Evolutionary conservation across 2,888 invertebrate genomes (phyloP).

Genomic region (Pocota personata): DNA sequence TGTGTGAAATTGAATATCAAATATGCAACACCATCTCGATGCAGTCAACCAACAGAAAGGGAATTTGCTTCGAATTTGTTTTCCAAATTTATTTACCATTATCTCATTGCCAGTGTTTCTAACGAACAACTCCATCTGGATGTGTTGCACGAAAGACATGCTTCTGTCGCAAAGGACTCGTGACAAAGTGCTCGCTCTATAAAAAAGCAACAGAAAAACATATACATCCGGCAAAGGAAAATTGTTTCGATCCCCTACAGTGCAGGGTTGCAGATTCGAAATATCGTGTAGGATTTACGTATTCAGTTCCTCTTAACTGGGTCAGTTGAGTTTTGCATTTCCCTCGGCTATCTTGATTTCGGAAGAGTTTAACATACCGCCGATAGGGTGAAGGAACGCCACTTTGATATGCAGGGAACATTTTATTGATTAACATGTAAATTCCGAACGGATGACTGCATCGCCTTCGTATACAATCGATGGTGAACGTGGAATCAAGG

Average conservation of each 20-base stretch:
- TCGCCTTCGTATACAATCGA: slow-evolving; percentile 11
- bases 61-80: not conserved
- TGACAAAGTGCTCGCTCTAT: slow-evolving; percentile 47
- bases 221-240: slow-evolving; percentile 16
- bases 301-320: slow-evolving; percentile 25
- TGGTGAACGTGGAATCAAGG: slow-evolving; percentile 7
- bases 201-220: slow-evolving; percentile 35
- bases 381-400: not conserved
- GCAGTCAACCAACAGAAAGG: not conserved
- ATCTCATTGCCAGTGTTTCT: not conserved
- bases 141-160: slow-evolving; percentile 1
- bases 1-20: slow-evolving; percentile 33
- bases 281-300: slow-evolving; percentile 20
- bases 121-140: not conserved
- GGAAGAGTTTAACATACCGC: not conserved
- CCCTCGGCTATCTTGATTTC: slow-evolving; percentile 4
- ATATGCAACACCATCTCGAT: slow-evolving; percentile 21
- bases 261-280: not conserved
- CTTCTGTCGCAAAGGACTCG: slow-evolving; percentile 29
- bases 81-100: not conserved
- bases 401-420: not conserved
- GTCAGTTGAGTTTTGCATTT: slow-evolving; percentile 29
- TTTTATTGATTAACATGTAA: slow-evolving; percentile 4
- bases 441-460: not conserved
- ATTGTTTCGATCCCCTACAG: not conserved